Percentiles rank a stretch among this genome's conserved stretches.
Evolutionary conservation across 2,888 invertebrate species (phyloP).

Genomic region (Acanthosepion esculentum): DNA sequence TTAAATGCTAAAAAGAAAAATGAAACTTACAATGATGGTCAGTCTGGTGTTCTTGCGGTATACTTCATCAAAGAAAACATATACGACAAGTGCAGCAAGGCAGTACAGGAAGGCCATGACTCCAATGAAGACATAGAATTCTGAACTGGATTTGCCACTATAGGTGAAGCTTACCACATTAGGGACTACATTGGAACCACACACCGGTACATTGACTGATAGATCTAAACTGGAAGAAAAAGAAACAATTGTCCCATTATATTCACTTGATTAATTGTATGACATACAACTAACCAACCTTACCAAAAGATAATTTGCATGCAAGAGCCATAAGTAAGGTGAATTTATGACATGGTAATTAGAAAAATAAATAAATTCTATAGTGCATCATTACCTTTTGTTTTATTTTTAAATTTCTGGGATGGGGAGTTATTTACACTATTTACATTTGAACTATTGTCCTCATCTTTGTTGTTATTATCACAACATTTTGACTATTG

Average conservation of each 20-base stretch:
- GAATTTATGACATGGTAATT: too few relatives aligned
- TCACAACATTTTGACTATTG: too few relatives aligned
- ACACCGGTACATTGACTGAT: not conserved
- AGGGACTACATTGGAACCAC: not conserved
- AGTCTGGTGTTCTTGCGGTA: conserved; percentile 74
- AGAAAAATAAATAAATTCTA: too few relatives aligned
- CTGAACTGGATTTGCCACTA: conserved; percentile 69
- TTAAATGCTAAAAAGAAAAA: not conserved
- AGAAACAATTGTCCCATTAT: not conserved
- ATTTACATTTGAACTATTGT: too few relatives aligned
- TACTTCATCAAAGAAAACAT: conserved; percentile 75
- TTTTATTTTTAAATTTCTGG: too few relatives aligned
- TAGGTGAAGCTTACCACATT: not conserved
- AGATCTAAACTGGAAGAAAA: not conserved
- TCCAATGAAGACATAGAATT: conserved; percentile 83
- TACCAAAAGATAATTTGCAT: too few relatives aligned
- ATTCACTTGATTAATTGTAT: too few relatives aligned
- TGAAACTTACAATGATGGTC: conserved; percentile 77
- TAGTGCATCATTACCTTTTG: too few relatives aligned
- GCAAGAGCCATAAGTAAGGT: too few relatives aligned
- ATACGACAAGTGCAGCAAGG: conserved; percentile 76
- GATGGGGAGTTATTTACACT: too few relatives aligned
- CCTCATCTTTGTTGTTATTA: too few relatives aligned
- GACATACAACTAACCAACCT: too few relatives aligned
- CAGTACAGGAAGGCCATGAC: conserved; percentile 81